Base-by-base conservation (phyloP, 1,140 invertebrate species). In the Babylonia areolata region DNA sequence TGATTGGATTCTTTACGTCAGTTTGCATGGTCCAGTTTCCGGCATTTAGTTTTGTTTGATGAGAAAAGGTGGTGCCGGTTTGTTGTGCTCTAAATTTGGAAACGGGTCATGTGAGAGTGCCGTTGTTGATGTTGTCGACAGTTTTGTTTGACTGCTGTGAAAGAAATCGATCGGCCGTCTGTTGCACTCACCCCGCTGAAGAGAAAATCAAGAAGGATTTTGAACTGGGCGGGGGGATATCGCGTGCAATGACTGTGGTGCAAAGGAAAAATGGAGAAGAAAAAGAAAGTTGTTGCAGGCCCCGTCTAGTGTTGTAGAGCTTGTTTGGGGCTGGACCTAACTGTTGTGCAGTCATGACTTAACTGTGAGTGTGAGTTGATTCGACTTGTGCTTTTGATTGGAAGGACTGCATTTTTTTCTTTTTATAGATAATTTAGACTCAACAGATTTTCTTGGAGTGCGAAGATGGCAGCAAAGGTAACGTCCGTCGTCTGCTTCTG, bases 401-500 rank as follows among this genome's bases (percentile, higher is more conserved):
- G n/a, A n/a, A n/a, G n/a, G n/a, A n/a, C n/a, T n/a, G n/a, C n/a
- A n/a, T n/a, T n/a, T n/a, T n/a, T n/a, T n/a, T n/a, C n/a, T n/a
- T n/a, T n/a, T n/a, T n/a, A n/a, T n/a, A 51, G 9, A 20, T 51
- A 20, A 20, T 51, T 51, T 51, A 51, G 20, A 51, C 6, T 51
- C 46, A 6, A 51, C 20, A 51, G 46, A 6, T 51, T 64, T 64
- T n/a, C 28, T 64, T 64, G 5, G 28, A 64, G 12, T 3, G 58
- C 28, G 28, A 64, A 64, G 58, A 58, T 58, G 81, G 46, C 46
- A 54, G n/a, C n/a, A 23, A 64, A 20, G 80, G 17, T 64, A 20
- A 58, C 46, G 28, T 3, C 54, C 35, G 37, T 83, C 15, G 88
- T 92, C 17, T 88, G 90, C 71, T 91, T 84, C 64, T 31, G 92